Evolutionary conservation across 1,140 invertebrate species (phyloP), one percentile per base, ranked within the genome.

Genomic region (Solenopsis invicta): DNA sequence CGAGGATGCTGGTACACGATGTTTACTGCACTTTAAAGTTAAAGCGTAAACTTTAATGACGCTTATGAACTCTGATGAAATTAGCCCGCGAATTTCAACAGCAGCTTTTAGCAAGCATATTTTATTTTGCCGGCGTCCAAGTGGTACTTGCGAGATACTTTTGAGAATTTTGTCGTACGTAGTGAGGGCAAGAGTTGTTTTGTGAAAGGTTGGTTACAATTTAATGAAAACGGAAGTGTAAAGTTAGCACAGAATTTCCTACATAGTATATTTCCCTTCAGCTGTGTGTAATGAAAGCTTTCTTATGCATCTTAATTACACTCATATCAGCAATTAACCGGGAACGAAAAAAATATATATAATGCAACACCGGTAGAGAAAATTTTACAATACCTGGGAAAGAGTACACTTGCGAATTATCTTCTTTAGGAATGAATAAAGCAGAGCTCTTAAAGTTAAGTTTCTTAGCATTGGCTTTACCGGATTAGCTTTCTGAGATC

Each of bases 1-100:
- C 72, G 71, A n/a, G 29, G 34, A 56, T 84, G 69, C 37, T 48
- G 54, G 29, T 48, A 50, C 29, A 61, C 13, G 61, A 56, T 50
- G 52, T 85, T 87, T 85, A 78, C 62, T 45, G 74, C 45, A 67
- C 74, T 76, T 78, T 78, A 67, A 78, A 78, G 59, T 85, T 78
- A 67, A 78, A 76, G 61, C 34, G 74, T 78, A 78, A 85, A 85
- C 48, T 85, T 85, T 85, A 85, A 85, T 78, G 59, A 85, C 16
- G 48, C 41, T 85, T 78, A 66, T 59, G 59, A 41, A 66, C 29
- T 48, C 16, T n/a, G 34, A 77, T 77, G 24, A 64, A 76, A 84
- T 84, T 84, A 84, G 8, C 8, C 18, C 13, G 41, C 18, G 29
- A 74, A 82, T 82, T 61, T 59, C n/a, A 59, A 82, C 12, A 29